Evolutionary conservation across 2,888 invertebrate genomes (phyloP), one percentile per base, ranked within the genome.

Genomic region (Tethea ocularis): DNA sequence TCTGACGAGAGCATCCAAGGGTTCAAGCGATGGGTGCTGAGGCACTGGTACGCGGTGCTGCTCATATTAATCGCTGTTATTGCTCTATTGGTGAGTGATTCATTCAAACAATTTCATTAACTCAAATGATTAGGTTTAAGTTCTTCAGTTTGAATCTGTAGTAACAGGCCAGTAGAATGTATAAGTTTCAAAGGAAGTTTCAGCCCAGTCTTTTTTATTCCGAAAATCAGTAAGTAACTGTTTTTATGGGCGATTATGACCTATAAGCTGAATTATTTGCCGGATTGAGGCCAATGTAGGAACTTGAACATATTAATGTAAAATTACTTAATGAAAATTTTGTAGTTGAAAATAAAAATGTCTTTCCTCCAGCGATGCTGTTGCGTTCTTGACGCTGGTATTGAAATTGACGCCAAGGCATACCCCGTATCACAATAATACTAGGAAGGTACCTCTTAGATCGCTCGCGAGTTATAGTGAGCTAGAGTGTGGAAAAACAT

Each of bases 21-120:
- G 65, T 97, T 98, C 87, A 96, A 96, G 83, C 95, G 95, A 78
- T 98, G 98, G 98, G 94, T 98, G 75, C 94, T 96, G 70, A 95
- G 96, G 57, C 97, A 98, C 86, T 98, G 98, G 98, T 98, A 98
- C 83, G 97, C 97, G 1, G 97, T 97, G 58, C 95, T 96, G 51
- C 93, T 97, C 58, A 96, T 97, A 64, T 93, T 96, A 63, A 92
- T 96, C 33, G 95, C 95, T 15, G 96, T 96, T 24, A 92, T 98
- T 71, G 94, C 97, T 17, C 86, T 98, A 57, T 89, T 98, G 96
- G 98, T 98, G 90, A 95, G 96, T 95, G 58, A 2, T 24, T 33
- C 26, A 1, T 36, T 2, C 7, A 29, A 29, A 29, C 24, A 24
- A 24, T 24, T 4, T 24, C 24, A 24, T 24, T 6, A n/a, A n/a